Evolutionary conservation across 2,888 invertebrate genomes (phyloP).

Genomic region (Blastobasis lacticolella): DNA sequence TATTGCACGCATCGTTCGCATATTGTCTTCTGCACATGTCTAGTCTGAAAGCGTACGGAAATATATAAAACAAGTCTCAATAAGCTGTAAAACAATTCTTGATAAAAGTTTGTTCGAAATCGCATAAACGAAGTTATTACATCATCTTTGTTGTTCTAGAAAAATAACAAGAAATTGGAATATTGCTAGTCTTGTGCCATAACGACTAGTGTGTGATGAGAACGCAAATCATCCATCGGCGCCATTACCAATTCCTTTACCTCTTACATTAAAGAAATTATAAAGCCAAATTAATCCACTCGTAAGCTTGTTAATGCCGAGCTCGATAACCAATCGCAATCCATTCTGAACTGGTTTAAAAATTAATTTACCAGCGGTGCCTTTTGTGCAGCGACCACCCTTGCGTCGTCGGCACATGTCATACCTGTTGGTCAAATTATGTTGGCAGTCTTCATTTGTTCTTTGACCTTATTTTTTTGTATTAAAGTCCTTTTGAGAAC

Average conservation of each 20-base stretch:
- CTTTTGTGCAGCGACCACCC: constrained; percentile 97
- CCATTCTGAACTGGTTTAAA: constrained; percentile 46
- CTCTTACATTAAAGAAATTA: constrained; percentile 56
- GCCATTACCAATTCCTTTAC: constrained; percentile 73
- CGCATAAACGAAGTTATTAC: constrained; percentile 20
- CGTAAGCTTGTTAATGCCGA: constrained; percentile 68
- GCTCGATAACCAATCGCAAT: constrained; percentile 47
- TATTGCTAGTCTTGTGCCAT: background rate
- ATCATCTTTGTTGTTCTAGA: constrained; percentile 4
- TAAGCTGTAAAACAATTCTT: constrained; percentile 23
- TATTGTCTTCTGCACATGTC: constrained; percentile 98
- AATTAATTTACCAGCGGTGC: constrained; percentile 93
- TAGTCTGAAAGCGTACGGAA: constrained; percentile 89
- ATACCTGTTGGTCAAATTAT: constrained; percentile 84
- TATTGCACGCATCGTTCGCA: constrained; percentile 96
- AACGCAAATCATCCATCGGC: constrained; percentile 36
- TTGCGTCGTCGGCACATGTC: constrained; percentile 98
- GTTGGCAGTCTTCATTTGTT: constrained; percentile 42
- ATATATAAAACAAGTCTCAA: constrained; percentile 56
- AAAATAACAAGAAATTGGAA: background rate
- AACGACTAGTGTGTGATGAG: constrained; percentile 13
- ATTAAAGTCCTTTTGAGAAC: no score
- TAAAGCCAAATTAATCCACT: constrained; percentile 62
- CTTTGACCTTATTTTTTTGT: background rate
- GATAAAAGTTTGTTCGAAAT: constrained; percentile 14